Evolutionary conservation across 2,113 vertebrate species (phyloP), one percentile per base, ranked within the genome.

Genomic region (Pseudopodoces humilis): DNA sequence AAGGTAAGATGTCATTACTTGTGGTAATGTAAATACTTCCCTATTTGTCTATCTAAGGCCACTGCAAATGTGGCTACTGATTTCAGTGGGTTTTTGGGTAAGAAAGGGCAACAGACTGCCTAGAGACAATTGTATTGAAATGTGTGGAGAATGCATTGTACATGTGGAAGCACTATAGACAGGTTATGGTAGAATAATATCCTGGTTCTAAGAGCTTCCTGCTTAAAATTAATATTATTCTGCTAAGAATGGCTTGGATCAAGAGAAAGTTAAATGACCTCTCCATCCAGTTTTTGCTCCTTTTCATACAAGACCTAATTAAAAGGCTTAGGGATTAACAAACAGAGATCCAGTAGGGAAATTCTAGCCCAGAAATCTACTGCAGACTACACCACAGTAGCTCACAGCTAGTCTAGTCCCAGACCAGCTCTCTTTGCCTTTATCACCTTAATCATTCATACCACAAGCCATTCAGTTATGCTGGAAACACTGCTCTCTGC

Each of bases 401-500:
- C 31, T 93, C 53, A 47, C 52, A 85, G 67, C 46, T 15, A 25
- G 30, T n/a, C 43, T 84, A 43, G 7, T 75, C 30, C 33, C 56
- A 86, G 59, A 50, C 5, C 30, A 65, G n/a, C 41, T 91, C 62
- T n/a, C 62, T 52, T 78, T 9, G 33, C 37, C 19, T 84, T 82
- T 44, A 23, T 20, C 47, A 81, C 72, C 22, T 77, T 37, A 33
- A 13, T 72, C 37, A 63, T 62, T 71, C 74, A 63, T 49, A 27
- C 21, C 53, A n/a, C 46, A 62, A 55, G 37, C 11, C 70, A 64
- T 25, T 67, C 59, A 41, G 81, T 79, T 56, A 79, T 6, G 41
- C 41, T 89, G 94, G 39, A 87, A 87, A 96, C 74, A 95, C 62
- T 91, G 92, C 92, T 83, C 87, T 58, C 95, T 96, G 85, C 78